phyloP scores from a whole-genome alignment of 2,888 invertebrate genomes.

The Malthinus seriepunctatus region DNA sequence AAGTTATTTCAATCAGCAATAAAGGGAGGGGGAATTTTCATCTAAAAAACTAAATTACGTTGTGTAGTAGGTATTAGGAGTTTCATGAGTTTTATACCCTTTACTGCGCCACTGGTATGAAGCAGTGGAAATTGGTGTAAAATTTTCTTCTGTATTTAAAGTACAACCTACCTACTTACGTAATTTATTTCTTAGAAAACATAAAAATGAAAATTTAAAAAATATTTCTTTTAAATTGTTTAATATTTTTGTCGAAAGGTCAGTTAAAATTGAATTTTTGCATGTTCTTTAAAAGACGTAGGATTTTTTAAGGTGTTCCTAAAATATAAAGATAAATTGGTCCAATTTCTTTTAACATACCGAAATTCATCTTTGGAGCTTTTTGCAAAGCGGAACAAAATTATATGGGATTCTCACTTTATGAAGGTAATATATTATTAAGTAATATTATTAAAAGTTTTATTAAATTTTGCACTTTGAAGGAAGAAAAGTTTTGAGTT shows the following conservation, averaged over 20 bases:
- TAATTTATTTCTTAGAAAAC: too few relatives aligned
- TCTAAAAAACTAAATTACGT: too few relatives aligned
- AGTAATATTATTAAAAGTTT: constrained; percentile 19
- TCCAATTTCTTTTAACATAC: constrained; percentile 9
- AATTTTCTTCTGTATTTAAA: too few relatives aligned
- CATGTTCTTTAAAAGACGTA: constrained; percentile 1
- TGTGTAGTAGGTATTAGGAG: too few relatives aligned
- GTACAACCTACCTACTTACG: too few relatives aligned
- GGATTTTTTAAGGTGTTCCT: constrained; percentile 1
- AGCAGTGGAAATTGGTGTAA: too few relatives aligned
- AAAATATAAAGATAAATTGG: constrained; percentile 9
- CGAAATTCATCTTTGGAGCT: not conserved
- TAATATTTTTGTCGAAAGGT: not conserved
- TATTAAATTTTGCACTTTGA: constrained; percentile 15
- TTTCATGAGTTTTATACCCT: too few relatives aligned
- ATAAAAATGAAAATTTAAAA: too few relatives aligned
- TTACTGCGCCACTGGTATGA: too few relatives aligned
- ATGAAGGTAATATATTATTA: constrained; percentile 16
- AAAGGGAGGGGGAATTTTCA: too few relatives aligned
- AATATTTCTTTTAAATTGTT: not conserved
- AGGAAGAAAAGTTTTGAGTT: constrained; percentile 10
- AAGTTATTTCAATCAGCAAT: too few relatives aligned
- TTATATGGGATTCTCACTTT: constrained; percentile 13
- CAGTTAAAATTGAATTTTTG: constrained; percentile 3
- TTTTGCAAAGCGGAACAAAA: constrained; percentile 8